Evolutionary conservation across 1,140 invertebrate species (phyloP).

Genomic region (Magallana angulata): DNA sequence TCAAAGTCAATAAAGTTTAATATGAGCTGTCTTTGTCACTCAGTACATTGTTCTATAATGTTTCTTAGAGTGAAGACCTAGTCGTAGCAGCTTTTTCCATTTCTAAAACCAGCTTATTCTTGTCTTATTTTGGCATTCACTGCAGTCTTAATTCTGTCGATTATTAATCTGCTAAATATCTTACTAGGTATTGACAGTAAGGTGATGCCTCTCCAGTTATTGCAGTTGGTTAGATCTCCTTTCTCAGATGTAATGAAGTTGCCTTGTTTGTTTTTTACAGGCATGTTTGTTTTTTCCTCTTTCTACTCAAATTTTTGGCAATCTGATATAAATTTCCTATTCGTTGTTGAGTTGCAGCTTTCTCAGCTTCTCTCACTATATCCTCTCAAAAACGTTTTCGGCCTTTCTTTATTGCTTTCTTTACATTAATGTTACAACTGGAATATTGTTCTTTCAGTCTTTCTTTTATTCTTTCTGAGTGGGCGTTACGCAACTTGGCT

Average conservation of each 20-base stretch:
- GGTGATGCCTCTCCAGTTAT: conserved; percentile 62
- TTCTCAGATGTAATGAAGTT: conserved; percentile 50
- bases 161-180: conserved; percentile 49
- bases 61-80: conserved; percentile 56
- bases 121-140: conserved; percentile 48
- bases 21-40: conserved; percentile 65
- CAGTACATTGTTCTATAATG: conserved; percentile 67
- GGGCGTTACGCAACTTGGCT: background rate
- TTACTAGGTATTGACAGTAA: conserved; percentile 62
- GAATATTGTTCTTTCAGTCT: too few species aligned
- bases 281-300: background rate
- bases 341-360: background rate
- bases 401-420: conserved; percentile 20
- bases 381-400: background rate
- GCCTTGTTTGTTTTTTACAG: background rate
- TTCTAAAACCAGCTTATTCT: conserved; percentile 51
- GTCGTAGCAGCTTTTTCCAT: conserved; percentile 53
- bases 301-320: background rate
- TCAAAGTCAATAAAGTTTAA: conserved; percentile 60
- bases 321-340: background rate
- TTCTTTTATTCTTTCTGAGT: conserved; percentile 10
- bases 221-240: conserved; percentile 56
- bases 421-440: background rate
- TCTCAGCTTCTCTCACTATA: background rate
- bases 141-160: conserved; percentile 48